These are phyloP conservation scores for Parnassius apollo DNA, from an alignment of 2,888 invertebrate species.

Conservation along the genomic window DNA sequence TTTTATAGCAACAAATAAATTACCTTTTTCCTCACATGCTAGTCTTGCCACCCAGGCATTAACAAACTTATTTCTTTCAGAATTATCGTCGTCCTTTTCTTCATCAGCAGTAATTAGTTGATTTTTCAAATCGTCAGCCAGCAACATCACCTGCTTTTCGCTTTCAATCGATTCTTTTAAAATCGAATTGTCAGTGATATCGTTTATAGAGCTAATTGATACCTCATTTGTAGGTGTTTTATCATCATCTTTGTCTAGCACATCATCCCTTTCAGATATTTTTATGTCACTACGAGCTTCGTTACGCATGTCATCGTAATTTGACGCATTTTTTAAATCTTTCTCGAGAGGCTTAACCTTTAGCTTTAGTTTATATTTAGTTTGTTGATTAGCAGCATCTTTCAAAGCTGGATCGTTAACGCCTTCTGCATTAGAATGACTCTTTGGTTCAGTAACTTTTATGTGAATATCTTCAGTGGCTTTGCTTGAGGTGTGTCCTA, in stretches of 20 bases:
- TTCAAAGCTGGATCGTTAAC: slow-evolving; percentile 37
- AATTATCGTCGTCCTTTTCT: slow-evolving; percentile 77
- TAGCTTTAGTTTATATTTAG: slow-evolving; percentile 52
- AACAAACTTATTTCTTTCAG: slow-evolving; percentile 75
- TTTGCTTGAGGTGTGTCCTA: slow-evolving; percentile 54
- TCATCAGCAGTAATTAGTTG: slow-evolving; percentile 76
- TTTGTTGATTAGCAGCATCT: slow-evolving; percentile 52
- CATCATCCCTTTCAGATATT: slow-evolving; percentile 52
- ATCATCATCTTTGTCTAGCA: slow-evolving; percentile 62
- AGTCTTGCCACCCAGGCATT: slow-evolving; percentile 73
- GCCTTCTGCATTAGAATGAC: slow-evolving; percentile 38
- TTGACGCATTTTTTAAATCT: slow-evolving; percentile 66
- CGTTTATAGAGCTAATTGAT: slow-evolving; percentile 73
- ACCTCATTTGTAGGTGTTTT: slow-evolving; percentile 77
- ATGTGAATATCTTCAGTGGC: slow-evolving; percentile 58
- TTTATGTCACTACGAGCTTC: slow-evolving; percentile 53
- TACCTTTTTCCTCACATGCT: slow-evolving; percentile 74
- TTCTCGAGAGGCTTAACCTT: slow-evolving; percentile 63
- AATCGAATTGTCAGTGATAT: slow-evolving; percentile 74
- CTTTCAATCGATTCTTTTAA: slow-evolving; percentile 75
- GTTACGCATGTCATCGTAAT: slow-evolving; percentile 57
- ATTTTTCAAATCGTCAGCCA: slow-evolving; percentile 74
- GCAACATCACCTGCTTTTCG: slow-evolving; percentile 66
- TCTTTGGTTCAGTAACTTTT: slow-evolving; percentile 50
- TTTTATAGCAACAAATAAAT: slow-evolving; percentile 2